Conservation (phyloP, 2,113 vertebrate genomes). For the Trematomus loennbergii region DNA sequence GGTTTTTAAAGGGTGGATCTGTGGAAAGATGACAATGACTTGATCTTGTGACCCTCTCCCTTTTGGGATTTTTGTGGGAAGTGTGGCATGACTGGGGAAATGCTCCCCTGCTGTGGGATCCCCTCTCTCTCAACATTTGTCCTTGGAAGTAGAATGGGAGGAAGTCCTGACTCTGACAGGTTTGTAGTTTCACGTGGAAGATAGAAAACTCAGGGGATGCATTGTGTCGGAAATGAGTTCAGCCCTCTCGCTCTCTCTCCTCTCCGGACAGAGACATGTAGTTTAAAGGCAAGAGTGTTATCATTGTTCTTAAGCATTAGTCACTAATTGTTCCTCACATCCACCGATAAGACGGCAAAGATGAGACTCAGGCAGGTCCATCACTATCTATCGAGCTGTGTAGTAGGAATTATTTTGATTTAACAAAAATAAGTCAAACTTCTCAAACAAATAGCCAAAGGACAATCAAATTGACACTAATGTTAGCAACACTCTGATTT, state of each 20-base stretch:
- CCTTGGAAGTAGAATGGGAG: slow-evolving; percentile 93
- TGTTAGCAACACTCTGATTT: not conserved
- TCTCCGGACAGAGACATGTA: slow-evolving; percentile 18
- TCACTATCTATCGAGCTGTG: not conserved
- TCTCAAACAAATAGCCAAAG: not conserved
- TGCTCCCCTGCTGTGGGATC: slow-evolving; percentile 81
- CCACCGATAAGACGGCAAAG: slow-evolving; percentile 2
- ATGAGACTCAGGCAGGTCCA: not conserved
- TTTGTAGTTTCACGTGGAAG: slow-evolving; percentile 92
- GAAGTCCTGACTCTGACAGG: slow-evolving; percentile 97
- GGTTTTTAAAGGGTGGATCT: slow-evolving; percentile 54
- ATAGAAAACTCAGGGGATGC: slow-evolving; percentile 84
- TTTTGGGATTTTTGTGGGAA: slow-evolving; percentile 66
- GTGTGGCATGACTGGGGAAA: slow-evolving; percentile 72
- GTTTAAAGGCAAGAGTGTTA: slow-evolving; percentile 6
- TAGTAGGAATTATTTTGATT: not conserved
- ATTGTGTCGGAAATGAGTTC: slow-evolving; percentile 67
- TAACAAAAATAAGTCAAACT: not conserved
- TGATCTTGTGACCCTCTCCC: slow-evolving; percentile 66
- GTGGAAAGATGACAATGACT: slow-evolving; percentile 60
- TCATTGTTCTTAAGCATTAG: slow-evolving; percentile 24
- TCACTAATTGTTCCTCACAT: slow-evolving; percentile 12
- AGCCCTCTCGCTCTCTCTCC: slow-evolving; percentile 21
- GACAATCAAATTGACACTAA: not conserved
- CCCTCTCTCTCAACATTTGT: slow-evolving; percentile 88